Percentiles rank a stretch among this genome's conserved stretches.
phyloP scores from a whole-genome alignment of 2,113 vertebrate species.

The Pica pica region DNA sequence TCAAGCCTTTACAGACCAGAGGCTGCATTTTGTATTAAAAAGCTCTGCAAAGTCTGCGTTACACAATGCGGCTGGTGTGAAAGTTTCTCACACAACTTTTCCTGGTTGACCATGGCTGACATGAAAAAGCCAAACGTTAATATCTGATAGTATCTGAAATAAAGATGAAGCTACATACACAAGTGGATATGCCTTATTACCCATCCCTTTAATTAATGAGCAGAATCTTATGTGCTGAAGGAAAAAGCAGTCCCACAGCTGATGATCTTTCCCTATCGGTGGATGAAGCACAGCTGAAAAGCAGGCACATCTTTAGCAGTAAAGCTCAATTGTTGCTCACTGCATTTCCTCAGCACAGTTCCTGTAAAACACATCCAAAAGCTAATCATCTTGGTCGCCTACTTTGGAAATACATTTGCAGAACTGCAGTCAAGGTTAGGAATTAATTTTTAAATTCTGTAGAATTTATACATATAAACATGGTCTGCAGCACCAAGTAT shows the following conservation, averaged over 20 bases:
- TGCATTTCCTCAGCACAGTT: not conserved
- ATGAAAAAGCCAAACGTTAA: fast-evolving
- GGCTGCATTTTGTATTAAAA: not conserved
- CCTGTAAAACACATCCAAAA: not conserved
- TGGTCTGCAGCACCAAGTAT: not conserved
- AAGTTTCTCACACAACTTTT: not conserved
- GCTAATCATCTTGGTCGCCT: not conserved
- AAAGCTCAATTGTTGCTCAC: not conserved
- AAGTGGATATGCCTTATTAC: not conserved
- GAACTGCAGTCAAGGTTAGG: not conserved
- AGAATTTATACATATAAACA: not conserved
- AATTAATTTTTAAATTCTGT: not conserved
- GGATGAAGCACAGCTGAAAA: not conserved
- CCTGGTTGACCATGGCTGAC: not conserved
- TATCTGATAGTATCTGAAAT: not conserved
- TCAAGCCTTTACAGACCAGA: not conserved
- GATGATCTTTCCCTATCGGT: not conserved
- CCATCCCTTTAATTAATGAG: not conserved
- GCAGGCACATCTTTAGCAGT: not conserved
- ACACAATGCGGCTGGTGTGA: not conserved
- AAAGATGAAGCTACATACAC: not conserved
- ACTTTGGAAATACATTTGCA: not conserved
- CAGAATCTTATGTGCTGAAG: not conserved
- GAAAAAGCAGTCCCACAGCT: not conserved
- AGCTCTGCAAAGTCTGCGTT: not conserved